phyloP scores from a whole-genome alignment of 2,888 invertebrate species.

The Laspeyria flexula region DNA sequence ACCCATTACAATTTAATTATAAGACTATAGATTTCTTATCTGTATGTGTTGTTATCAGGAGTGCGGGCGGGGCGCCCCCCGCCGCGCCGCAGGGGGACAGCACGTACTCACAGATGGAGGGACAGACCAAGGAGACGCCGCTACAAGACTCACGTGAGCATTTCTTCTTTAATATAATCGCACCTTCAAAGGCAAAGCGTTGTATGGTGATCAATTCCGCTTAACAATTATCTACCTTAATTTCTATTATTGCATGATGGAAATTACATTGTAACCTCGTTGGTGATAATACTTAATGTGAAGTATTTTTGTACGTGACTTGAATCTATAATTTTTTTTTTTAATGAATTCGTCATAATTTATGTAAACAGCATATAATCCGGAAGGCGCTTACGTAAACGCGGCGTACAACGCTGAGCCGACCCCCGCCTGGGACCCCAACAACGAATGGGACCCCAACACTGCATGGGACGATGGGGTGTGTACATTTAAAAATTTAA shows the following conservation, averaged over 20 bases:
- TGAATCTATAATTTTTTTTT: too few species aligned
- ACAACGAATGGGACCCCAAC: constrained; percentile 82
- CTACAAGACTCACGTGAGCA: constrained; percentile 65
- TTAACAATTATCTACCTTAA: too few species aligned
- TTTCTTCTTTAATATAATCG: background rate
- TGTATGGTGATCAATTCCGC: too few species aligned
- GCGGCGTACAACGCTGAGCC: constrained; percentile 80
- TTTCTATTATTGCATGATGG: too few species aligned
- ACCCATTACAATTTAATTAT: too few species aligned
- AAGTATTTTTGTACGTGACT: too few species aligned
- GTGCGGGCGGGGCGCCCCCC: constrained; percentile 58
- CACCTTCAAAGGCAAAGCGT: too few species aligned
- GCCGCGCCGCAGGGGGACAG: constrained; percentile 56
- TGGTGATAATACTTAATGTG: too few species aligned
- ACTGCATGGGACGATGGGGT: constrained; percentile 64
- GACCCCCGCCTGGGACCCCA: constrained; percentile 84
- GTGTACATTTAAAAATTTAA: background rate
- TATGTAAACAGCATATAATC: constrained; percentile 62
- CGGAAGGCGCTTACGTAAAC: constrained; percentile 77
- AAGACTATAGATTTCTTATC: too few species aligned
- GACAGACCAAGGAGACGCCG: constrained; percentile 75
- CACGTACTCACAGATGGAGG: constrained; percentile 73
- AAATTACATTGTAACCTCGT: too few species aligned
- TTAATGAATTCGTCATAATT: background rate
- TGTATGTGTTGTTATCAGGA: too few species aligned